Percentiles rank a stretch among this genome's conserved stretches.
Conservation (phyloP, 2,113 vertebrate genomes). For the Nipponia nippon region DNA sequence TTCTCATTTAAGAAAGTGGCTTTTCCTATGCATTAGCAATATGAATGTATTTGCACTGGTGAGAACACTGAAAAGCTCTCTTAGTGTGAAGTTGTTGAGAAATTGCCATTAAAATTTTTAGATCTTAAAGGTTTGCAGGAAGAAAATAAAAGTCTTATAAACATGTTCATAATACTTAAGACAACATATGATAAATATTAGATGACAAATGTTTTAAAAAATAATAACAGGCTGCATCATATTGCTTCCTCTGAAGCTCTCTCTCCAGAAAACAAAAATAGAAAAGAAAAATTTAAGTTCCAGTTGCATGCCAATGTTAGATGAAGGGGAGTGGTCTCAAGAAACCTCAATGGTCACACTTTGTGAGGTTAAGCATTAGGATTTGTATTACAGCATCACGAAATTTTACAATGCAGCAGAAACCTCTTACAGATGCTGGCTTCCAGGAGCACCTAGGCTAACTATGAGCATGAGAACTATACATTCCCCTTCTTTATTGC, state of each 20-base stretch:
- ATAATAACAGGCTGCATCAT: not conserved
- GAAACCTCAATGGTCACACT: not conserved
- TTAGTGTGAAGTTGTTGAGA: not conserved
- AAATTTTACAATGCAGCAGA: conserved; percentile 34
- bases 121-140: not conserved
- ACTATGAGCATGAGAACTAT: not conserved
- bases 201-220: not conserved
- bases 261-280: not conserved
- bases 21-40: not conserved
- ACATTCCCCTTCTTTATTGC: not conserved
- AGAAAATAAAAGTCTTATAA: not conserved
- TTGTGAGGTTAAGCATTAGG: not conserved
- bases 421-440: not conserved
- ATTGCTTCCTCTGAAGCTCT: not conserved
- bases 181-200: not conserved
- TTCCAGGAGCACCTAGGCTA: not conserved
- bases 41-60: not conserved
- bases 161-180: not conserved
- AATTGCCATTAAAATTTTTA: conserved; percentile 20
- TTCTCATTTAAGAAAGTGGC: not conserved
- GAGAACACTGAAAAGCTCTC: not conserved
- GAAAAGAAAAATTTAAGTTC: not conserved
- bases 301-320: not conserved
- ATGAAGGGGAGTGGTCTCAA: not conserved
- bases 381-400: not conserved